phyloP scores from a whole-genome alignment of 2,113 vertebrate species.

The Sarotherodon lohbergeri region DNA sequence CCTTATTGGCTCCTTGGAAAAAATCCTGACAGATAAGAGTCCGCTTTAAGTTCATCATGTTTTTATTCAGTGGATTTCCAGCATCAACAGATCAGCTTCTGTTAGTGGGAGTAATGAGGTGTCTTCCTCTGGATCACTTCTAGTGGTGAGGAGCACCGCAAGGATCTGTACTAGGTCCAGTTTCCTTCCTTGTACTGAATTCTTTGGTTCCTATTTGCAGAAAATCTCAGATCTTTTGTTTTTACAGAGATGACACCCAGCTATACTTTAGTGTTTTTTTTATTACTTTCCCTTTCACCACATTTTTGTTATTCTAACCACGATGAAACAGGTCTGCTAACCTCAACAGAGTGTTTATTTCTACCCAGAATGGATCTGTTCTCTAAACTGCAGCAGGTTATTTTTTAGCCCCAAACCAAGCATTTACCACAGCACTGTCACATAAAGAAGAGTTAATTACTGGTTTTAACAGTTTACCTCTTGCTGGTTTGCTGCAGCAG shows the following conservation, averaged over 20 bases:
- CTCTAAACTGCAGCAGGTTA: neutral
- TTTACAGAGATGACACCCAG: rapidly evolving
- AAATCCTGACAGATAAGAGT: neutral
- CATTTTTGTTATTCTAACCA: neutral
- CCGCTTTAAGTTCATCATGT: neutral
- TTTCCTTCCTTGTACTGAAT: neutral
- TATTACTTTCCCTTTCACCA: neutral
- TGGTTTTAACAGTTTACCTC: neutral
- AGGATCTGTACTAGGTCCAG: neutral
- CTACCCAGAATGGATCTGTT: neutral
- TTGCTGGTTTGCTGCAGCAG: neutral
- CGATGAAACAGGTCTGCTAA: neutral
- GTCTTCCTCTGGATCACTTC: neutral
- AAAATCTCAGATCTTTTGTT: neutral
- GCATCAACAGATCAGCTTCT: neutral
- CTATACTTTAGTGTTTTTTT: neutral
- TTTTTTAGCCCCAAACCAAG: neutral
- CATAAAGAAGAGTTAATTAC: neutral
- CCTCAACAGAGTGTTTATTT: neutral
- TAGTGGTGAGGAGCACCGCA: neutral
- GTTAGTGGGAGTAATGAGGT: neutral
- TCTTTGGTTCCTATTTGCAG: neutral
- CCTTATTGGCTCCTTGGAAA: rapidly evolving
- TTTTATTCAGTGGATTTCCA: neutral
- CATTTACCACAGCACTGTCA: neutral